Evolutionary conservation across 2,888 invertebrate genomes (phyloP), one percentile per base, ranked within the genome.

Genomic region (Acrocera orbiculus): DNA sequence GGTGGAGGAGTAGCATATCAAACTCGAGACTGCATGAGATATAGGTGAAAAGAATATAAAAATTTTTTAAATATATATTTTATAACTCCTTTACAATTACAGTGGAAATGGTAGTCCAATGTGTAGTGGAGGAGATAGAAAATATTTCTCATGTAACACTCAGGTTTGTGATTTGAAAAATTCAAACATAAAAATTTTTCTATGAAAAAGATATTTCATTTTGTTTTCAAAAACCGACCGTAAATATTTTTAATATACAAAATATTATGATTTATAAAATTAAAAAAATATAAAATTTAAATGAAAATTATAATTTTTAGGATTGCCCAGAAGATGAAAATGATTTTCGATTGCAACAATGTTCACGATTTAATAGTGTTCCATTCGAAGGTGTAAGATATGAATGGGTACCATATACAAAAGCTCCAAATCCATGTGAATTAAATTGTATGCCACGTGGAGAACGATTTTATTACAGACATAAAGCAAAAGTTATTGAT

Each of bases 361-460:
- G 96, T 59, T 70, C 85, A 2, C 71, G 75, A 45, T 90, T 75
- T 58, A 77, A 96, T 61, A 66, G 66, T 34, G 67, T 76, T 27
- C 72, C 77, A 3, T 87, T 92, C 54, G 81, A 89, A 48, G 83
- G 81, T 27, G 66, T 74, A 32, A 70, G 67, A 46, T 86, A 92
- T 60, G 73, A 77, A 46, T 89, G 89, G 89, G 69, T 85, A 38
- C 89, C 89, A 0, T 89, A 86, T 56, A 79, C 75, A 26, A 82
- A 80, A 51, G 83, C 80, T 4, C 75, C 78, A 10, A 86, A 87
- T 56, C 82, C 82, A 16, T 98, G 96, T 59, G 90, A 93, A 58
- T 64, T 96, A 48, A 90, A 89, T 62, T 96, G 96, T 62, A 87
- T 86, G 80, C 92, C 95, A 1, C 71, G 71, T 39, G 82, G 81